phyloP scores from a whole-genome alignment of 2,797 vertebrate species.

The Dryobates pubescens region DNA sequence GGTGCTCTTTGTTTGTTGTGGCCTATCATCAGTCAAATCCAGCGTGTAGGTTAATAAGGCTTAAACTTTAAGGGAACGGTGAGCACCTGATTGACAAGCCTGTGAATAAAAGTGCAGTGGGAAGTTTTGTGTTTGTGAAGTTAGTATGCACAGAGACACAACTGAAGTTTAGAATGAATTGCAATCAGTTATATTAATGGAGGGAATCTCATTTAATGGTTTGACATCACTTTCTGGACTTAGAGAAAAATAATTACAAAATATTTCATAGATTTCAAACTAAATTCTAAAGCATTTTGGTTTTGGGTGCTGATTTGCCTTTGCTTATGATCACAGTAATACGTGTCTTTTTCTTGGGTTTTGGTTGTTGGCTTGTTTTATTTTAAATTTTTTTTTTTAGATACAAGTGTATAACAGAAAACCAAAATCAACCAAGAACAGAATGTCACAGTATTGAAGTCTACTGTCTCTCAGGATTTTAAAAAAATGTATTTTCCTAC shows the following conservation, averaged over 20 bases:
- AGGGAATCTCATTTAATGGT: slow-evolving; percentile 42
- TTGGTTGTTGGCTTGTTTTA: background rate
- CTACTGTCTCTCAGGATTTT: background rate
- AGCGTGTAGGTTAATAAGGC: slow-evolving; percentile 88
- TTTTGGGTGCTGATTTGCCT: background rate
- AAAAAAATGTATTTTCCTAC: background rate
- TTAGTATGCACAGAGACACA: slow-evolving; percentile 63
- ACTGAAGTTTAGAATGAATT: slow-evolving; percentile 67
- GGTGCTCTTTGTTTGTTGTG: slow-evolving; percentile 81
- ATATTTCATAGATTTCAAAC: background rate
- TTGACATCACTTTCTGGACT: slow-evolving; percentile 14
- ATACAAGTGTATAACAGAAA: background rate
- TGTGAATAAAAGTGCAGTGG: slow-evolving; percentile 82
- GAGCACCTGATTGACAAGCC: slow-evolving; percentile 86
- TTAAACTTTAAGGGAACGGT: slow-evolving; percentile 85
- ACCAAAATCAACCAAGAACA: background rate
- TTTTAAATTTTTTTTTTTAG: no score
- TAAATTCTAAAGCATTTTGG: background rate
- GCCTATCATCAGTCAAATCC: slow-evolving; percentile 84
- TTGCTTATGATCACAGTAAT: background rate
- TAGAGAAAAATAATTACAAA: background rate
- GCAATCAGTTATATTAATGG: slow-evolving; percentile 46
- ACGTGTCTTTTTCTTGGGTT: background rate
- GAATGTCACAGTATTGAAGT: background rate
- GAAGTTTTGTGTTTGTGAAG: slow-evolving; percentile 80